Evolutionary conservation across 2,888 invertebrate species (phyloP).

Genomic region (Ectemnius continuus): DNA sequence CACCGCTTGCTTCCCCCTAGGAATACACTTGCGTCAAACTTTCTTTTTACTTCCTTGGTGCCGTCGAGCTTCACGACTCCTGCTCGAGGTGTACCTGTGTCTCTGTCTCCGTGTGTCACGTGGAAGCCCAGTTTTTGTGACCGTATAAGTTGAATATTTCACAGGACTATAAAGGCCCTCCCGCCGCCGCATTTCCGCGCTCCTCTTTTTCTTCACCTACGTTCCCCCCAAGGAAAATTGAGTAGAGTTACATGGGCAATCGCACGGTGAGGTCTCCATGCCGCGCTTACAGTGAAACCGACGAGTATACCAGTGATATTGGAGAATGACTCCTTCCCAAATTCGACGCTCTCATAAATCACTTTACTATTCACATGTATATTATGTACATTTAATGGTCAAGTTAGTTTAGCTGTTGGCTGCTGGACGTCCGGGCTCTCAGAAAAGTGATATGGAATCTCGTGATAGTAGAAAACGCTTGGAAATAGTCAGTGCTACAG

Average conservation of each 20-base stretch:
- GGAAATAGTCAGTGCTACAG: constrained; percentile 37
- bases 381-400: too few species aligned
- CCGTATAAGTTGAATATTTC: constrained; percentile 56
- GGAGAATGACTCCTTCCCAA: too few species aligned
- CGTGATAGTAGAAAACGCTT: constrained; percentile 32
- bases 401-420: too few species aligned
- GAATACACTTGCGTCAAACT: constrained; percentile 44
- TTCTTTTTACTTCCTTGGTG: constrained; percentile 26
- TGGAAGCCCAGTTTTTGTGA: constrained; percentile 60
- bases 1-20: constrained; percentile 38
- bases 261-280: background rate
- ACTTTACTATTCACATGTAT: too few species aligned
- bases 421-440: too few species aligned
- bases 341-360: too few species aligned
- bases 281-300: too few species aligned
- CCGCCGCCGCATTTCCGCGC: background rate
- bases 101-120: constrained; percentile 47
- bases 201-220: background rate
- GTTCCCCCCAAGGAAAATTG: constrained; percentile 20
- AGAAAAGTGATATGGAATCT: background rate
- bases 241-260: constrained; percentile 31
- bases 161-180: constrained; percentile 23
- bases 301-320: too few species aligned
- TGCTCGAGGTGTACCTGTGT: constrained; percentile 27
- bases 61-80: constrained; percentile 48